These are phyloP conservation scores for Hirundichthys speculiger DNA, from an alignment of 2,113 vertebrate species.

Conservation along the genomic window DNA sequence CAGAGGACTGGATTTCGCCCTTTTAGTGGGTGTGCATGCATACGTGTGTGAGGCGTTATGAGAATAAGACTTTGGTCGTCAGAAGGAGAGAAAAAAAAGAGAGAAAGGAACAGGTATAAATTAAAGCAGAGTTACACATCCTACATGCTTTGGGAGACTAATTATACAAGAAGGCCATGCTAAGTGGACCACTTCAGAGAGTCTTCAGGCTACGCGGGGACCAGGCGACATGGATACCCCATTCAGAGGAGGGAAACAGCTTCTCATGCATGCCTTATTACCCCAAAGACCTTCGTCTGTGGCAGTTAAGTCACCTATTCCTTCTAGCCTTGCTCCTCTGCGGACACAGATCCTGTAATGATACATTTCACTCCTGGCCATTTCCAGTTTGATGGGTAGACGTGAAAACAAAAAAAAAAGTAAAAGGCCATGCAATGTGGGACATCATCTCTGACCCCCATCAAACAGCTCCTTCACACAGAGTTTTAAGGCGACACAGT, in stretches of 20 bases:
- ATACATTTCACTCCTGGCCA: conserved; percentile 85
- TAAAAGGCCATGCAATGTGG: conserved; percentile 61
- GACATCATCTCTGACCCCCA: conserved; percentile 83
- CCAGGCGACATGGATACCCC: conserved; percentile 70
- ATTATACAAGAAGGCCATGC: conserved; percentile 81
- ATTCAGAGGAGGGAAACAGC: conserved; percentile 77
- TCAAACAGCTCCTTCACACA: conserved; percentile 79
- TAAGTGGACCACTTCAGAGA: conserved; percentile 75
- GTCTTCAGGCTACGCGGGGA: conserved; percentile 73
- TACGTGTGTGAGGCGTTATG: conserved; percentile 2
- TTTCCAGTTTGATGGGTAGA: conserved; percentile 73
- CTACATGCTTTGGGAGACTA: conserved; percentile 78
- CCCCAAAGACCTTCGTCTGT: conserved; percentile 77
- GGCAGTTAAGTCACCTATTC: conserved; percentile 81
- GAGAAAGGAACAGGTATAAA: conserved; percentile 44
- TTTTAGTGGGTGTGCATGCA: no score
- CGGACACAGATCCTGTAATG: conserved; percentile 81
- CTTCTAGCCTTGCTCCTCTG: conserved; percentile 75
- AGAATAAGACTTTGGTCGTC: conserved; percentile 5
- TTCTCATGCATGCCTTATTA: conserved; percentile 86
- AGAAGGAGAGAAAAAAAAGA: conserved; percentile 6
- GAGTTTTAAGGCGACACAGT: conserved; percentile 68
- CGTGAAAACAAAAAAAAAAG: conserved; percentile 67
- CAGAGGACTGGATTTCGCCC: no score
- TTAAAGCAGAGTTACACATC: conserved; percentile 61